phyloP scores from a whole-genome alignment of 1,140 invertebrate species.

The Drosophila kohkoa region DNA sequence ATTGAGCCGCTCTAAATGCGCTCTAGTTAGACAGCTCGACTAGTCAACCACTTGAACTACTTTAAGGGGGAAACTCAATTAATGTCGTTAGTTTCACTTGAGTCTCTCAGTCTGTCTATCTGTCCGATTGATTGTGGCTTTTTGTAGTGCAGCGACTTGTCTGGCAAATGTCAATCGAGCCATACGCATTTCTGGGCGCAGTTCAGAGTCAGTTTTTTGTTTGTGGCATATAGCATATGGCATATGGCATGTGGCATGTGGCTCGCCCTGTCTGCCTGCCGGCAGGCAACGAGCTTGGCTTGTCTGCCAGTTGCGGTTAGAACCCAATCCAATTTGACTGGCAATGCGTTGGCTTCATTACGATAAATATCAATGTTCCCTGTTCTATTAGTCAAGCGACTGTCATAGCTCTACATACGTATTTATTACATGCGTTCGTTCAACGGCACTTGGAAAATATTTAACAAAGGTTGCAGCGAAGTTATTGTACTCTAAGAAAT shows the following conservation, averaged over 20 bases:
- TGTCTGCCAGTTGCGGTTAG: constrained; percentile 35
- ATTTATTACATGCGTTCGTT: constrained; percentile 50
- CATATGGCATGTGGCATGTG: constrained; percentile 60
- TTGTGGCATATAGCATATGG: constrained; percentile 50
- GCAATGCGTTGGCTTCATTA: constrained; percentile 54
- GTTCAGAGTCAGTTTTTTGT: constrained; percentile 29
- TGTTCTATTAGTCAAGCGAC: constrained; percentile 47
- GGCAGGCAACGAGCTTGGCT: neutral
- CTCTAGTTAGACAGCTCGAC: constrained; percentile 15
- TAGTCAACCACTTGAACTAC: constrained; percentile 37
- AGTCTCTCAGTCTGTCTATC: constrained; percentile 21
- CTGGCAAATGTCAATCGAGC: constrained; percentile 67
- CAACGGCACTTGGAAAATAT: neutral
- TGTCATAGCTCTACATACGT: constrained; percentile 50
- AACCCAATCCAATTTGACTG: constrained; percentile 41
- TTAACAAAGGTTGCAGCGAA: neutral
- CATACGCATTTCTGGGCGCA: constrained; percentile 74
- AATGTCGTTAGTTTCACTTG: constrained; percentile 49
- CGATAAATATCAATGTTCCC: constrained; percentile 54
- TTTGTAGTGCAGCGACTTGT: constrained; percentile 36
- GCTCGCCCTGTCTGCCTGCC: constrained; percentile 49
- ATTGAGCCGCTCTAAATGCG: constrained; percentile 14
- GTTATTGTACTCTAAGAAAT: neutral
- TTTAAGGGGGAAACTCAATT: constrained; percentile 44
- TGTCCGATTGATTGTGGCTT: neutral